A percentile compares a stretch with the other conserved stretches of the same genome.
Evolutionary conservation across 1,140 invertebrate species (phyloP).

Genomic region (Aphelinus certus): DNA sequence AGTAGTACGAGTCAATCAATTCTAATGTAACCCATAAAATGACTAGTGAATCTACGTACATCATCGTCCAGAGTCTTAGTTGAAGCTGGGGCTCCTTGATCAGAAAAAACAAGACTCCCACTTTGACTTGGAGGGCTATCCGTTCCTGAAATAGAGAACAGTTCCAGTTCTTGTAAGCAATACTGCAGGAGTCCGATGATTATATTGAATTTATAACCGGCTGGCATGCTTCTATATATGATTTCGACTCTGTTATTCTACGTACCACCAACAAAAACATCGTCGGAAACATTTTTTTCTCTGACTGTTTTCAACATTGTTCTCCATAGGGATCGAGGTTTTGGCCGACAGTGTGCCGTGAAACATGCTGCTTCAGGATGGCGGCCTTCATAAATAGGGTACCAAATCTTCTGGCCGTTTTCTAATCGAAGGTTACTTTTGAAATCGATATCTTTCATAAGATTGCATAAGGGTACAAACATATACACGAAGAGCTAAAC

Average conservation of each 20-base stretch:
- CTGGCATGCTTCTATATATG: too few species aligned
- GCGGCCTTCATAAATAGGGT: constrained; percentile 93
- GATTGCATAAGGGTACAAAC: constrained; percentile 93
- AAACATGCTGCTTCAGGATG: constrained; percentile 95
- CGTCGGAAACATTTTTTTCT: constrained; percentile 70
- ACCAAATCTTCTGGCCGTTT: constrained; percentile 97
- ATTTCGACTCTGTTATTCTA: constrained; percentile 41
- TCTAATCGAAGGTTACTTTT: constrained; percentile 92
- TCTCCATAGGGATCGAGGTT: constrained; percentile 72
- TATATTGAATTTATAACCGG: too few species aligned
- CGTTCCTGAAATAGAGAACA: constrained; percentile 53
- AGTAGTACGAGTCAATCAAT: too few species aligned
- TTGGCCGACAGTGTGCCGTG: constrained; percentile 89
- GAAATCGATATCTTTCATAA: constrained; percentile 97
- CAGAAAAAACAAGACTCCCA: constrained; percentile 66
- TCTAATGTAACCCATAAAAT: neutral
- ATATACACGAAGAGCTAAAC: constrained; percentile 94
- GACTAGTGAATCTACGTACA: constrained; percentile 46
- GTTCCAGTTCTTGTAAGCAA: too few species aligned
- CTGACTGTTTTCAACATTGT: constrained; percentile 68
- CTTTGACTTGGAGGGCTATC: constrained; percentile 74
- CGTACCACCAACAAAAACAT: constrained; percentile 83
- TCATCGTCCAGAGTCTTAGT: constrained; percentile 58
- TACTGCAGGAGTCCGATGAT: too few species aligned
- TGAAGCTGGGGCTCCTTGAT: constrained; percentile 57